Percentiles rank a stretch among this genome's conserved stretches.
Evolutionary conservation across 2,888 invertebrate species (phyloP).

Genomic region (Hypena proboscidalis): DNA sequence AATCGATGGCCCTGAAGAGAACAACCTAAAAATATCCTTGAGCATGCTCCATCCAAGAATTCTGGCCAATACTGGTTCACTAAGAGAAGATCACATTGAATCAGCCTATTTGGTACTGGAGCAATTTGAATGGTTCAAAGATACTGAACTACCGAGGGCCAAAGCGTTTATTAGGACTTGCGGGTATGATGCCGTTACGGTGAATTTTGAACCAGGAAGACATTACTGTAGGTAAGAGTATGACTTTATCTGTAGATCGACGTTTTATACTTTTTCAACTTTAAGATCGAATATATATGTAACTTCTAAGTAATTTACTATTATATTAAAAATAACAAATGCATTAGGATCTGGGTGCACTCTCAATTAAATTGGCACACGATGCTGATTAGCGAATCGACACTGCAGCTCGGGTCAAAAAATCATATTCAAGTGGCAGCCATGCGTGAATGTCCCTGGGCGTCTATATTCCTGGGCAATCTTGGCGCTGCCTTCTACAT

Average conservation of each 20-base stretch:
- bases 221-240: constrained; percentile 74
- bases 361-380: constrained; percentile 67
- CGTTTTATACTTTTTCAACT: too few relatives aligned
- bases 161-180: constrained; percentile 60
- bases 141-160: constrained; percentile 52
- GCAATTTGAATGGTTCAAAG: constrained; percentile 70
- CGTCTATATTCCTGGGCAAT: constrained; percentile 55
- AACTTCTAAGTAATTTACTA: too few relatives aligned
- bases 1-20: constrained; percentile 67
- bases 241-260: too few relatives aligned
- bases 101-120: constrained; percentile 69
- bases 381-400: constrained; percentile 64
- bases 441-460: constrained; percentile 69
- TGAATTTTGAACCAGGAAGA: constrained; percentile 65
- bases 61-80: constrained; percentile 58
- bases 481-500: constrained; percentile 61
- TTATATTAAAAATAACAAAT: too few relatives aligned
- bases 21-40: constrained; percentile 57
- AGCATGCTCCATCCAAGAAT: constrained; percentile 65
- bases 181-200: constrained; percentile 62
- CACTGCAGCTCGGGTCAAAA: constrained; percentile 60
- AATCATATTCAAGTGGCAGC: constrained; percentile 65
- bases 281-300: too few relatives aligned
- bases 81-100: constrained; percentile 59
- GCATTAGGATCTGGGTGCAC: constrained; percentile 74